A percentile compares a stretch with the other conserved stretches of the same genome.
phyloP scores from a whole-genome alignment of 2,888 invertebrate genomes.

The Eupelmus urozonus region DNA sequence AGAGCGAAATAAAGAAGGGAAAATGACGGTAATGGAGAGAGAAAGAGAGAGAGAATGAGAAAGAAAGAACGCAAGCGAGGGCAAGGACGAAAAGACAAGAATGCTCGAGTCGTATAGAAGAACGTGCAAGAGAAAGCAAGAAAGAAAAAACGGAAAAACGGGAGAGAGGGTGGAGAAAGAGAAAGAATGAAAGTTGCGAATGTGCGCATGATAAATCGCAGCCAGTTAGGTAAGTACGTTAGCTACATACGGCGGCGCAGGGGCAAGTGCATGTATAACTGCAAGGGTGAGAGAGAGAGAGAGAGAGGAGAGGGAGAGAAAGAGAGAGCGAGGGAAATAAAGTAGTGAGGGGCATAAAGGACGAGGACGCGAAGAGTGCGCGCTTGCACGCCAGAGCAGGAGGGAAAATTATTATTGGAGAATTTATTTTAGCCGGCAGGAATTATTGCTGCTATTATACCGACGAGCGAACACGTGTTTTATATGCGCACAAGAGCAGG shows the following conservation, averaged over 20 bases:
- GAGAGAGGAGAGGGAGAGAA: conserved; percentile 2
- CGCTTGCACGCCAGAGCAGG: neutral
- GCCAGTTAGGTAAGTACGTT: conserved; percentile 73
- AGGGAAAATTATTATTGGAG: conserved; percentile 72
- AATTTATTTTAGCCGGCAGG: conserved; percentile 72
- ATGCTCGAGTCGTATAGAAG: too few relatives aligned
- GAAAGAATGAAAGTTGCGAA: conserved; percentile 63
- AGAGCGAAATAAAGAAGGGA: conserved; percentile 47
- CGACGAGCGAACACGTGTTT: conserved; percentile 72
- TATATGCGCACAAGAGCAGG: conserved; percentile 58
- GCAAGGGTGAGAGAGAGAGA: conserved; percentile 50
- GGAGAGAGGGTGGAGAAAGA: neutral
- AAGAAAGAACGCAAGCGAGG: conserved; percentile 41
- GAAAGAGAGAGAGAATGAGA: conserved; percentile 46
- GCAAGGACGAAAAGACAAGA: conserved; percentile 12
- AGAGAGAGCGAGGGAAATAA: conserved; percentile 21
- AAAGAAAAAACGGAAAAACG: neutral
- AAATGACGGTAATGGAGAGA: conserved; percentile 53
- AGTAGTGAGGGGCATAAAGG: conserved; percentile 43
- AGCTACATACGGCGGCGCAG: conserved; percentile 71
- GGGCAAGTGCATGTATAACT: conserved; percentile 51
- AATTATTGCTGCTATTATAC: conserved; percentile 74
- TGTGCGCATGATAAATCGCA: conserved; percentile 73
- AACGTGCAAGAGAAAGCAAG: conserved; percentile 38
- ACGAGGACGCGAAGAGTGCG: conserved; percentile 21